Conservation (phyloP, 2,888 invertebrate genomes). For the Idaea dimidiata region DNA sequence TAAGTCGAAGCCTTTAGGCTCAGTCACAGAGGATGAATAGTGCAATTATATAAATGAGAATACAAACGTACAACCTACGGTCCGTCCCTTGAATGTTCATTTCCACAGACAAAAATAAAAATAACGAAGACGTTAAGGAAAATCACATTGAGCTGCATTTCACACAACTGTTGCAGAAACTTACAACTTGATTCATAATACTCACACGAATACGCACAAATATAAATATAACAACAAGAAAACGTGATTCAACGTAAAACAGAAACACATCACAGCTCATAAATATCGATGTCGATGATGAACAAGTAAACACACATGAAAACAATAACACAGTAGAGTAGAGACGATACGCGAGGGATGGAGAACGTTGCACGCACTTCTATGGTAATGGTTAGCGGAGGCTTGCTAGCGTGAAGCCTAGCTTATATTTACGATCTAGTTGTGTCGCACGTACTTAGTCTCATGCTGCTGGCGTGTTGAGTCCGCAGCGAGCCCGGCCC, state of each 20-base stretch:
- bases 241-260: background rate
- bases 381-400: slow-evolving; percentile 38
- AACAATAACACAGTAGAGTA: slow-evolving; percentile 30
- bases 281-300: slow-evolving; percentile 16
- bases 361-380: slow-evolving; percentile 27
- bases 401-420: slow-evolving; percentile 36
- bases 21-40: background rate
- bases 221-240: background rate
- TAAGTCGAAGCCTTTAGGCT: background rate
- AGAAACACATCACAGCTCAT: slow-evolving; percentile 11
- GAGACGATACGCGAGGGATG: slow-evolving; percentile 19
- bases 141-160: background rate
- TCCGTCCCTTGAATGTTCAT: background rate
- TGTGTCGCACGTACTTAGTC: slow-evolving; percentile 72
- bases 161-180: background rate
- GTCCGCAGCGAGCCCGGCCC: slow-evolving; percentile 63
- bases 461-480: slow-evolving; percentile 58
- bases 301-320: slow-evolving; percentile 31
- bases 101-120: background rate
- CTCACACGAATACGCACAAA: slow-evolving; percentile 5
- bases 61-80: background rate
- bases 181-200: background rate
- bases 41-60: background rate
- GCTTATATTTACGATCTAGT: slow-evolving; percentile 51
- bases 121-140: background rate